phyloP scores from a whole-genome alignment of 2,888 invertebrate genomes.

The Cerastis leucographa region DNA sequence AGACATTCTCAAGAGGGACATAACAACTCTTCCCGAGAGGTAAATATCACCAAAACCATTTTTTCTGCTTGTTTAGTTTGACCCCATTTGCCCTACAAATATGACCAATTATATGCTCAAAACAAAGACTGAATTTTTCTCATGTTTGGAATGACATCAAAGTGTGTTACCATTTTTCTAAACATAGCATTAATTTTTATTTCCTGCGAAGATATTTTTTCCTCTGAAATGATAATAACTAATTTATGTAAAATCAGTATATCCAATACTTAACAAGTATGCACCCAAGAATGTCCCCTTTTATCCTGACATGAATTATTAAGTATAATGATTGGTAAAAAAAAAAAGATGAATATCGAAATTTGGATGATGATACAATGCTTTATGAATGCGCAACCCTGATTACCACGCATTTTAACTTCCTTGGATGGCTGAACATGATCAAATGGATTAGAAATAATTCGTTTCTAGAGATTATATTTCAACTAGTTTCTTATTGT shows the following conservation, averaged over 20 bases:
- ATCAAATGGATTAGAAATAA: background rate
- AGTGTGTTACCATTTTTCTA: conserved; percentile 6
- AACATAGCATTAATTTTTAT: conserved; percentile 6
- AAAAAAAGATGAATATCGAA: conserved; percentile 5
- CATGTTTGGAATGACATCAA: conserved; percentile 37
- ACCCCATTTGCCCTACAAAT: background rate
- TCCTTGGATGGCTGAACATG: conserved; percentile 89
- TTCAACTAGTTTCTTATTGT: conserved; percentile 33
- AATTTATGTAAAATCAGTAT: background rate
- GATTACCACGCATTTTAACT: conserved; percentile 90
- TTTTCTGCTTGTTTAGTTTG: conserved; percentile 2
- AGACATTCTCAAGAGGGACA: conserved; percentile 95
- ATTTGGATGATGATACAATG: conserved; percentile 87
- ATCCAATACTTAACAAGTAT: conserved; percentile 3
- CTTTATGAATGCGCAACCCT: conserved; percentile 89
- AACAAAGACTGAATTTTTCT: background rate
- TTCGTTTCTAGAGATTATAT: background rate
- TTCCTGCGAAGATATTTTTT: background rate
- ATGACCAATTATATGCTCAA: conserved; percentile 6
- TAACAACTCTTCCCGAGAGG: conserved; percentile 16
- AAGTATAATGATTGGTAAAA: conserved; percentile 18
- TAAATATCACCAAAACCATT: conserved; percentile 23
- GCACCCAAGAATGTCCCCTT: conserved; percentile 2
- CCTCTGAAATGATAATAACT: background rate
- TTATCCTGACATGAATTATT: conserved; percentile 5